Conservation (phyloP, 2,888 invertebrate species). For the Himalopsyche anomala region DNA sequence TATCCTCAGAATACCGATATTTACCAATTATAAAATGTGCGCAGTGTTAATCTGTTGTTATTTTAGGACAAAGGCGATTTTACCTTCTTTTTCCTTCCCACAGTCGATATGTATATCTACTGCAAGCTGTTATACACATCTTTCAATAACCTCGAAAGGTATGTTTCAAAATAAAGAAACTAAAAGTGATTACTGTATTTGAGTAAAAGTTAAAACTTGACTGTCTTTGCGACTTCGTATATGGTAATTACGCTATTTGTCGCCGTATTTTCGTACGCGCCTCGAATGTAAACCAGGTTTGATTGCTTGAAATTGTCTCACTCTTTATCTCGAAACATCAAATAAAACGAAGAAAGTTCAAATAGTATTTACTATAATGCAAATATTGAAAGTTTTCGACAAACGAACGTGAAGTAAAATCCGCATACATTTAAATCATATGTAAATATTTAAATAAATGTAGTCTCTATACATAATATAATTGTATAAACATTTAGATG, state of each 20-base stretch:
- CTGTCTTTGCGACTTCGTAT: background rate
- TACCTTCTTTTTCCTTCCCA: too few species aligned
- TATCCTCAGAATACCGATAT: too few species aligned
- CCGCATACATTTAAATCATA: background rate
- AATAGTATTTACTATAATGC: background rate
- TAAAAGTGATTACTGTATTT: background rate
- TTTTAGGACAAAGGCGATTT: too few species aligned
- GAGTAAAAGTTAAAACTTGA: slow-evolving; percentile 3
- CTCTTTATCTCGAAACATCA: background rate
- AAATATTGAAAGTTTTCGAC: slow-evolving; percentile 25
- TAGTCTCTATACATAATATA: too few species aligned
- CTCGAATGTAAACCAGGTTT: slow-evolving; percentile 13
- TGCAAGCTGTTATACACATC: too few species aligned
- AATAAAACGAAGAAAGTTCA: slow-evolving; percentile 29
- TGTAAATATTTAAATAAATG: too few species aligned
- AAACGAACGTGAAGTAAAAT: background rate
- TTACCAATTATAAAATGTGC: too few species aligned
- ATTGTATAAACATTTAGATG: too few species aligned
- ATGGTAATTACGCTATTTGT: slow-evolving; percentile 10
- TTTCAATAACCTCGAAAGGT: too few species aligned
- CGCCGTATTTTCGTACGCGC: background rate
- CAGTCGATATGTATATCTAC: too few species aligned
- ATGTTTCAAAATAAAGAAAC: background rate
- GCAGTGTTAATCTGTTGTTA: too few species aligned
- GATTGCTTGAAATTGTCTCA: slow-evolving; percentile 16